Evolutionary conservation across 2,797 vertebrate genomes (phyloP), one percentile per base, ranked within the genome.

Genomic region (Chloroceryle amazona): DNA sequence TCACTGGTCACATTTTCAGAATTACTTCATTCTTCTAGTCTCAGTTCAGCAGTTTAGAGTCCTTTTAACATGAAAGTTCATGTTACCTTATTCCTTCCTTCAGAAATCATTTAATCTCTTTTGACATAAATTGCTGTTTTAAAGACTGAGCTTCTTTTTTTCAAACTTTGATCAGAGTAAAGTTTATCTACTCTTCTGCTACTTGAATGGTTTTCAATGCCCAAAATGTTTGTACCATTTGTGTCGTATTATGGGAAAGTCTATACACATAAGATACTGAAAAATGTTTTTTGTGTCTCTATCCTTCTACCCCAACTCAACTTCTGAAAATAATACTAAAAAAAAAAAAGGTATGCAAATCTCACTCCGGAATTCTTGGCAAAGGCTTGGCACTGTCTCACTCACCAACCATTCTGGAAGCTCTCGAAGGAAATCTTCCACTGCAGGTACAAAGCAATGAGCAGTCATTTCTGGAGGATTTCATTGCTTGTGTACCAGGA

Each of bases 381-480:
- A 99, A 99, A 93, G 99, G 99, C 25, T 98, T 99, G 96, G 99
- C 99, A 51, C 98, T 99, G 18, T 99, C 99, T 96, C 99, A 99
- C 95, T 99, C 99, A 22, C 99, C 99, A 63, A 99, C 99, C 54
- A 99, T 99, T 93, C 95, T 99, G 80, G 99, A 99, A 93, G 99
- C 99, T 66, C 98, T 99, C 15, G 99, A 99, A 96, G 99, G 99
- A 91, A 99, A 98, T 84, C 98, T 99, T 74, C 99, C 99, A 10
- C 98, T 99, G 66, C 99, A 99, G 93, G 98, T 99, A 26, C 99
- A 99, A 97, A 99, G 99, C 97, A 99, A 99, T 7, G 99, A 99
- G 86, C 99, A 99, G 82, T 99, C 99, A 6, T 99, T 99, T 96
- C 98, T 99, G 82, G 99, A 99, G 93, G 99, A 99, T 97, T 99